These are phyloP conservation scores for Apodemia mormo DNA, from an alignment of 2,888 invertebrate species.

Conservation along the genomic window DNA sequence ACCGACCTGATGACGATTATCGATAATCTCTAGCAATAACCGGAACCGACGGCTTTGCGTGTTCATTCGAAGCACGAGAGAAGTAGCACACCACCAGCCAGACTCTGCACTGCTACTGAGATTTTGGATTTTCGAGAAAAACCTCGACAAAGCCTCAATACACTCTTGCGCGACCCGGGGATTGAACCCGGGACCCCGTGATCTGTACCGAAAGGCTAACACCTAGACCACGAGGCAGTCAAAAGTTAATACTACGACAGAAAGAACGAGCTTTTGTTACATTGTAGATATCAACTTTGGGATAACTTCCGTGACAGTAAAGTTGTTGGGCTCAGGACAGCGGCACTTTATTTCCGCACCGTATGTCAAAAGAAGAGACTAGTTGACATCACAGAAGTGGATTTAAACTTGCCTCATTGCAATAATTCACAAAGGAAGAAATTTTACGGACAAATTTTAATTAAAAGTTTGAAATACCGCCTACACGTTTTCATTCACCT, in stretches of 20 bases:
- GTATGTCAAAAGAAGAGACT: background rate
- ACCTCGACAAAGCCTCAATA: no score
- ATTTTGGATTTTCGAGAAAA: no score
- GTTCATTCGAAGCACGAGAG: no score
- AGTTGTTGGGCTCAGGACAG: background rate
- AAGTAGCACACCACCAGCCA: no score
- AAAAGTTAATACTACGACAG: background rate
- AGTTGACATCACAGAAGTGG: background rate
- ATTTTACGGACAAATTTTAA: slow-evolving; percentile 12
- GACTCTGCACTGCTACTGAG: no score
- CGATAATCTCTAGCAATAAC: no score
- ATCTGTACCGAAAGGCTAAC: no score
- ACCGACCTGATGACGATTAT: no score
- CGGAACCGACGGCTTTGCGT: no score
- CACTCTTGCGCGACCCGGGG: no score
- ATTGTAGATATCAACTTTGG: background rate
- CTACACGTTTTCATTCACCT: slow-evolving; percentile 6
- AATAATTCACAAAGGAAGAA: slow-evolving; percentile 7
- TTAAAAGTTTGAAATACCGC: slow-evolving; percentile 5
- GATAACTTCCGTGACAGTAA: background rate
- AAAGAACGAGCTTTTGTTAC: background rate
- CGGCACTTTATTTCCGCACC: background rate
- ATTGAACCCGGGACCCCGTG: no score
- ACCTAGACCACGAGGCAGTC: no score
- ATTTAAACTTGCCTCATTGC: background rate